Evolutionary conservation across 1,140 invertebrate species (phyloP).

Genomic region (Lasioglossum albipes): DNA sequence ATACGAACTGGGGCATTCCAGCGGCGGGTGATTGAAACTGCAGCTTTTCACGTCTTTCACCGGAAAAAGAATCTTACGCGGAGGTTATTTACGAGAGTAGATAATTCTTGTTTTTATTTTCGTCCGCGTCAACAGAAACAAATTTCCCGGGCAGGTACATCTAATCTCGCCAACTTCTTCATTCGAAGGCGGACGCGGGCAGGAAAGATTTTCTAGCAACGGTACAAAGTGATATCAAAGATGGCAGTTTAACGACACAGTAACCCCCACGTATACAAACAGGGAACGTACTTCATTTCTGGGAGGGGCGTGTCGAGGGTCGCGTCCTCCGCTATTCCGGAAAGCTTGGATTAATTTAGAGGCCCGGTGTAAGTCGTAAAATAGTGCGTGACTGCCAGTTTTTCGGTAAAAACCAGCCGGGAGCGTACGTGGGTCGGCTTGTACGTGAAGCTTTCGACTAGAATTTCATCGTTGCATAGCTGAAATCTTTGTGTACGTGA

Average conservation of each 20-base stretch:
- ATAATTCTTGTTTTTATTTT: background rate
- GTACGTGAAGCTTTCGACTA: conserved; percentile 6
- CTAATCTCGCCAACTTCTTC: conserved; percentile 18
- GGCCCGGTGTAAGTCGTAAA: conserved; percentile 58
- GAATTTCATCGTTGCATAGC: background rate
- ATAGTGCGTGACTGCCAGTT: conserved; percentile 60
- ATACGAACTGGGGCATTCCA: background rate
- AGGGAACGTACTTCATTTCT: conserved; percentile 50
- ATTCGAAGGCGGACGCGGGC: background rate
- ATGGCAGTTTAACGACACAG: conserved; percentile 51
- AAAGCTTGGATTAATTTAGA: conserved; percentile 60
- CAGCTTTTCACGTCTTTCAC: background rate
- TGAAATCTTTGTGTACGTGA: background rate
- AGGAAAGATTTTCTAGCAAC: background rate
- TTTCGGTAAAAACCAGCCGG: conserved; percentile 19
- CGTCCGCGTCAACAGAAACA: background rate
- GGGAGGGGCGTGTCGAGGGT: conserved; percentile 41
- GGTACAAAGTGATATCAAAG: conserved; percentile 35
- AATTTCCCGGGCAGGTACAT: background rate
- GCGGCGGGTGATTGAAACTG: background rate
- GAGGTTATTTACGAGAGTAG: background rate
- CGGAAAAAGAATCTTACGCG: background rate
- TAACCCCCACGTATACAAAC: conserved; percentile 35
- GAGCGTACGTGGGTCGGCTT: conserved; percentile 10
- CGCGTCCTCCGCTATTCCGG: background rate